Evolutionary conservation across 1,140 invertebrate species (phyloP).

Genomic region (Aphis gossypii): DNA sequence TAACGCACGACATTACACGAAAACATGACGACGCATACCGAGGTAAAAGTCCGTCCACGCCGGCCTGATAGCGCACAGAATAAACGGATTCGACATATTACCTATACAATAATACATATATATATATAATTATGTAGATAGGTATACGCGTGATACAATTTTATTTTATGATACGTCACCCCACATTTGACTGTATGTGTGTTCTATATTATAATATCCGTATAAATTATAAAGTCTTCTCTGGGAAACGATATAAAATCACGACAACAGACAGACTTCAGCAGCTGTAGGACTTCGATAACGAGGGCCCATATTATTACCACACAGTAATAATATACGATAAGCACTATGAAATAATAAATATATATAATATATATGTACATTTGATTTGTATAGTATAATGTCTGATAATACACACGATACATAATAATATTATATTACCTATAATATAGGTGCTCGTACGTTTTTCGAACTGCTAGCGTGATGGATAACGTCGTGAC

Average conservation of each 20-base stretch:
- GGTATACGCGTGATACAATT: neutral
- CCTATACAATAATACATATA: neutral
- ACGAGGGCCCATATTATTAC: neutral
- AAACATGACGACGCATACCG: neutral
- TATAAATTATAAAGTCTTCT: constrained; percentile 1
- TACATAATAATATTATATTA: neutral
- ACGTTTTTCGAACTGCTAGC: neutral
- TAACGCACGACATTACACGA: neutral
- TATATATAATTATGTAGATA: neutral
- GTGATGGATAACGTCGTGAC: neutral
- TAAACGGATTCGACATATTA: neutral
- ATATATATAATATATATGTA: neutral
- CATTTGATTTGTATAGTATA: too few species aligned
- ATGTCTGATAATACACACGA: neutral
- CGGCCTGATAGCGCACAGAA: neutral
- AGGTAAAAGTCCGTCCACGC: neutral
- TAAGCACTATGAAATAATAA: neutral
- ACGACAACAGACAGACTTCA: neutral
- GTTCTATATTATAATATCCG: neutral
- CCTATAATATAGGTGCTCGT: neutral
- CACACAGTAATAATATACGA: neutral
- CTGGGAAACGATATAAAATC: neutral
- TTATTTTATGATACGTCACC: neutral
- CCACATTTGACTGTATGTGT: neutral
- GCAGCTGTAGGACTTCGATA: neutral